A percentile compares a stretch with the other conserved stretches of the same genome.
These are phyloP conservation scores for Leptinotarsa tumamoca DNA, from an alignment of 2,888 invertebrate genomes.

Conservation along the genomic window DNA sequence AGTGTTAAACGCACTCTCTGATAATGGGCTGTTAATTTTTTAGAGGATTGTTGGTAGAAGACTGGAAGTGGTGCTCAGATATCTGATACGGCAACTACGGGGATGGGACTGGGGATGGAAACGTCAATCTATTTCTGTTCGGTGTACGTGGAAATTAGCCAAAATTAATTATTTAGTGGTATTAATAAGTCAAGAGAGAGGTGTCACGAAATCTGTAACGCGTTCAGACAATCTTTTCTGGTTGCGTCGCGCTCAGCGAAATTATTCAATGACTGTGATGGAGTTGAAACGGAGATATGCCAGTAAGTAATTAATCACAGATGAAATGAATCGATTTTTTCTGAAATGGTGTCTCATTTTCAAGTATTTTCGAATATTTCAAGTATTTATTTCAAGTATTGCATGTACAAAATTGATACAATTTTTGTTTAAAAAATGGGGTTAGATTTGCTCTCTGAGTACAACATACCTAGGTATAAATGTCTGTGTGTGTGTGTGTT, in stretches of 20 bases:
- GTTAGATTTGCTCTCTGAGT: too few species aligned
- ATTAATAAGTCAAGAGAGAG: constrained; percentile 50
- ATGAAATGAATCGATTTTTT: too few species aligned
- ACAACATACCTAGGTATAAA: too few species aligned
- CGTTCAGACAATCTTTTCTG: constrained; percentile 39
- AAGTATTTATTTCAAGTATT: too few species aligned
- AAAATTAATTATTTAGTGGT: constrained; percentile 51
- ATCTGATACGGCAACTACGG: constrained; percentile 47
- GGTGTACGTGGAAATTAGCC: constrained; percentile 52
- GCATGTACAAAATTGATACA: too few species aligned
- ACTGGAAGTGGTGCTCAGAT: constrained; percentile 54
- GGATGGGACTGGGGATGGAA: constrained; percentile 34
- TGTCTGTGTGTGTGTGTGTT: too few species aligned
- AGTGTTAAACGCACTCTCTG: constrained; percentile 59
- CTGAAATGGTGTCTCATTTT: too few species aligned
- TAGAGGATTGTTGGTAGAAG: constrained; percentile 59
- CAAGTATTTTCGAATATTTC: too few species aligned
- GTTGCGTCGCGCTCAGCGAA: constrained; percentile 31
- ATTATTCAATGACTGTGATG: constrained; percentile 21
- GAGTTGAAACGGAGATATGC: neutral
- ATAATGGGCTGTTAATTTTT: constrained; percentile 63
- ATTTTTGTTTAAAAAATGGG: too few species aligned
- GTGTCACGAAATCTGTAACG: constrained; percentile 43
- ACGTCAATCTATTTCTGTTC: constrained; percentile 56
- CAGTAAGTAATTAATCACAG: neutral